phyloP scores from a whole-genome alignment of 53 echinoderm and acorn worm species.

The Pentamera pediparva region DNA sequence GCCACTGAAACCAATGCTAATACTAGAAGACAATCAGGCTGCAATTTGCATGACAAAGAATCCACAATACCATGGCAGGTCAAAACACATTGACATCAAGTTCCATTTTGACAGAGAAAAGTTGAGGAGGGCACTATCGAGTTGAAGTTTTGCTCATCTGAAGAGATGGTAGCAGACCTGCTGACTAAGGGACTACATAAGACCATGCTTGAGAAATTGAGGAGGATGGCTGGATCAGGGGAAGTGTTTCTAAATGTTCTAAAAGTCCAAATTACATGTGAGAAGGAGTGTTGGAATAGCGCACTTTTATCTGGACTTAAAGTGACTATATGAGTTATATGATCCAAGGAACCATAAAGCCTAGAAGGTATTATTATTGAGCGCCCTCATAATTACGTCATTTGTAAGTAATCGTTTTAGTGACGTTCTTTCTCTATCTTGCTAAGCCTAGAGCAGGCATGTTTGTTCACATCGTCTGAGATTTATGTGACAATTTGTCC shows the following conservation, averaged over 20 bases:
- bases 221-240: not conserved
- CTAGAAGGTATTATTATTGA: too few relatives aligned
- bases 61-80: constrained; percentile 1
- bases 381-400: too few relatives aligned
- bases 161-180: constrained; percentile 5
- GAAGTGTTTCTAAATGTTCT: not conserved
- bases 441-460: too few relatives aligned
- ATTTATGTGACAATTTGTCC: too few relatives aligned
- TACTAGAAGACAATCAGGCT: constrained; percentile 1
- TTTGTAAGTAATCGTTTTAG: too few relatives aligned
- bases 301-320: not conserved
- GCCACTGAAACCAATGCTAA: not conserved
- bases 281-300: not conserved
- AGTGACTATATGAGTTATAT: too few relatives aligned
- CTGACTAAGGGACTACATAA: not conserved
- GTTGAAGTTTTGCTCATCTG: not conserved
- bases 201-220: not conserved
- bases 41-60: not conserved
- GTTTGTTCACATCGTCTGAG: too few relatives aligned
- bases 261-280: not conserved
- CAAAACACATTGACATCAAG: not conserved
- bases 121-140: not conserved
- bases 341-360: too few relatives aligned
- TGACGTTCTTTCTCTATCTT: too few relatives aligned
- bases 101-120: not conserved